Evolutionary conservation across 92 coral and sea anemone genomes (phyloP).

Genomic region (Zoanthus sansibaricus): DNA sequence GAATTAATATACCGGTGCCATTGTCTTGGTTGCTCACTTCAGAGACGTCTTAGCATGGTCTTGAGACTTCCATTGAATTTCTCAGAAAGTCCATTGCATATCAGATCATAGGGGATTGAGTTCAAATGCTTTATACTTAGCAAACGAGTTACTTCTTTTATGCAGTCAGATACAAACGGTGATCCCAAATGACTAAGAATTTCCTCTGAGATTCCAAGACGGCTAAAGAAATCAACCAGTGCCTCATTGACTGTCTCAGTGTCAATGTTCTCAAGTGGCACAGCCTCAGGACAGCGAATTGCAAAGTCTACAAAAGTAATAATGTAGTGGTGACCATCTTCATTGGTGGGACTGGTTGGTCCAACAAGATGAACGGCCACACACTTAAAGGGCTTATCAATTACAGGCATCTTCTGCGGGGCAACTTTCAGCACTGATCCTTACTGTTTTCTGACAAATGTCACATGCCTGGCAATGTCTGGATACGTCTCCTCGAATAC

Average conservation of each 20-base stretch:
- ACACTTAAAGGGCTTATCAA: constrained; percentile 68
- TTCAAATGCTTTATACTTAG: no score
- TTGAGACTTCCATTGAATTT: no score
- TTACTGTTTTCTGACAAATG: constrained; percentile 68
- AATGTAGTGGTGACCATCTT: constrained; percentile 37
- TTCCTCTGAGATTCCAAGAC: no score
- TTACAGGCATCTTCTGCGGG: constrained; percentile 71
- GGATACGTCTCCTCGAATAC: constrained; percentile 54
- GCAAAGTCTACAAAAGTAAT: constrained; percentile 41
- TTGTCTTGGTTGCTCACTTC: background rate
- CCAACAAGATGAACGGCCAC: constrained; percentile 61
- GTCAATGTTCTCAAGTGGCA: background rate
- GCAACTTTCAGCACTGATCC: constrained; percentile 68
- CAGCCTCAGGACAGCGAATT: constrained; percentile 30
- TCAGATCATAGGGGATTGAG: no score
- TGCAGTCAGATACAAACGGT: no score
- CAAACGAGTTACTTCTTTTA: no score
- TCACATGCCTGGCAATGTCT: constrained; percentile 60
- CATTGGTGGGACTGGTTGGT: constrained; percentile 26
- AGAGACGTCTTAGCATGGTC: no score
- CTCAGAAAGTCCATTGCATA: no score
- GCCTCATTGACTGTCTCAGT: no score
- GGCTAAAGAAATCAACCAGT: no score
- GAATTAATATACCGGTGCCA: background rate
- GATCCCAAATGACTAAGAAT: no score